These are phyloP conservation scores for Mimachlamys varia DNA, from an alignment of 2,888 invertebrate genomes.

Conservation along the genomic window DNA sequence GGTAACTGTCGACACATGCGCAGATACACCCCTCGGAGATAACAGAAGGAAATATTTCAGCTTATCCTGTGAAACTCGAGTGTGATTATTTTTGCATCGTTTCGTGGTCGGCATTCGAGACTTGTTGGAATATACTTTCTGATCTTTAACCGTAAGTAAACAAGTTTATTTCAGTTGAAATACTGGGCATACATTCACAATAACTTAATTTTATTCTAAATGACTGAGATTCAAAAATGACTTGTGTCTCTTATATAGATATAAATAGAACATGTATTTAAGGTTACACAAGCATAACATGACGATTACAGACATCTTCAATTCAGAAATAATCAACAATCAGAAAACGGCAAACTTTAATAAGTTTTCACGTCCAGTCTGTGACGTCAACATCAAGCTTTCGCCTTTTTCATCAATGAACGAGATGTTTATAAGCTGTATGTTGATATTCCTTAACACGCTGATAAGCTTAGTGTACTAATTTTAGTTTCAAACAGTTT, in stretches of 20 bases:
- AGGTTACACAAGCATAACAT: not conserved
- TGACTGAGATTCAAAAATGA: not conserved
- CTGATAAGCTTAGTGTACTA: not conserved
- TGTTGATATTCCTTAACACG: not conserved
- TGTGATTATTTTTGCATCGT: not conserved
- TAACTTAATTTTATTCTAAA: not conserved
- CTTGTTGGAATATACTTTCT: not conserved
- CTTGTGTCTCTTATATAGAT: not conserved
- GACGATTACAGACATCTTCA: not conserved
- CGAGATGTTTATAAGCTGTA: not conserved
- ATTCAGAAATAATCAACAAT: not conserved
- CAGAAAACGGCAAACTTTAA: not conserved
- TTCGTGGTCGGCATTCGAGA: constrained; percentile 11
- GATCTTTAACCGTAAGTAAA: not conserved
- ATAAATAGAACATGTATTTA: not conserved
- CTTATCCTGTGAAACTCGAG: not conserved
- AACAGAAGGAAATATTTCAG: not conserved
- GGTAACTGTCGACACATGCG: constrained; percentile 22
- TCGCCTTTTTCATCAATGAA: not conserved
- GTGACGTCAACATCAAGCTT: no score
- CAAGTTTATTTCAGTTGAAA: not conserved
- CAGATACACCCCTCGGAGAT: not conserved
- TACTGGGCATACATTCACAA: not conserved
- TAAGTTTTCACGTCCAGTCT: no score
- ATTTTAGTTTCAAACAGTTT: not conserved